Evolutionary conservation across 2,888 invertebrate genomes (phyloP).

Genomic region (Melanchra persicariae): DNA sequence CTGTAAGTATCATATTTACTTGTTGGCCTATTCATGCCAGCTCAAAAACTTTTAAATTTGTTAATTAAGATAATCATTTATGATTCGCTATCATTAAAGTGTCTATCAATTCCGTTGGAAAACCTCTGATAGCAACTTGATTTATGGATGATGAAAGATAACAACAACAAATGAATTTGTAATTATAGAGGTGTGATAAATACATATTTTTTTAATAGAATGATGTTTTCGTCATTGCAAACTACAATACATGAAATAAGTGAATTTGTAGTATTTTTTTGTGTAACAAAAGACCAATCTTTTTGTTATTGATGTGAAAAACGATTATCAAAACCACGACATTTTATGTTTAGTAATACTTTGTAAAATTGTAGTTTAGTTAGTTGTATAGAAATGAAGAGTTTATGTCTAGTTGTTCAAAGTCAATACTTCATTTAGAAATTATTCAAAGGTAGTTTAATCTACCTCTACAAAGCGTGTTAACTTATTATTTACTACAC

Average conservation of each 20-base stretch:
- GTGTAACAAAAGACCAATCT: background rate
- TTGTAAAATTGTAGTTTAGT: background rate
- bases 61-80: background rate
- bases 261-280: too few species aligned
- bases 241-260: background rate
- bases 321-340: background rate
- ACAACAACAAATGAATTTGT: background rate
- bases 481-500: constrained; percentile 7
- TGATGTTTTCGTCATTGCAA: background rate
- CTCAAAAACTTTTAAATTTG: background rate
- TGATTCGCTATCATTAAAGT: constrained; percentile 2
- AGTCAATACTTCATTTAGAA: background rate
- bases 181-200: background rate
- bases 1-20: background rate
- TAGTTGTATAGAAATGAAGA: too few species aligned
- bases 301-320: background rate
- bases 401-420: background rate
- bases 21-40: background rate
- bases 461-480: constrained; percentile 16
- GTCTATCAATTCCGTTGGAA: background rate
- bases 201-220: background rate
- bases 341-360: constrained; percentile 1
- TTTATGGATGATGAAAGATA: constrained; percentile 22
- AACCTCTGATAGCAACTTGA: constrained; percentile 14
- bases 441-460: constrained; percentile 2